phyloP scores from a whole-genome alignment of 2,113 vertebrate genomes.

The Diglossa brunneiventris region DNA sequence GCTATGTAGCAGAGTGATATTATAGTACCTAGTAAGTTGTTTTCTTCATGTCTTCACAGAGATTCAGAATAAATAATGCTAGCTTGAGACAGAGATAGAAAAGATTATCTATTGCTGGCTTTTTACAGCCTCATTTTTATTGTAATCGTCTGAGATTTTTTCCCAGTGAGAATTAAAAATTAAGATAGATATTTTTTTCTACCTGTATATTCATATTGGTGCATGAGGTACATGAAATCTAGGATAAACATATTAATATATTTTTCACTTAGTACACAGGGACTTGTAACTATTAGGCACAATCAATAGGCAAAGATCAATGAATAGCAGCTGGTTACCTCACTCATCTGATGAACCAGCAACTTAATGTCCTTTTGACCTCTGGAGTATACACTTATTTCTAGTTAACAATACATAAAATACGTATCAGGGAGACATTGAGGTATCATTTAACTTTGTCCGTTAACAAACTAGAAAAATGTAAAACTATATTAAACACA shows the following conservation, averaged over 20 bases:
- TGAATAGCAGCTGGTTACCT: background rate
- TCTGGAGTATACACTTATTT: background rate
- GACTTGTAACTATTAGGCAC: background rate
- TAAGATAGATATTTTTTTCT: background rate
- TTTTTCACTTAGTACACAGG: background rate
- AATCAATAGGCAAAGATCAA: background rate
- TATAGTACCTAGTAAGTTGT: background rate
- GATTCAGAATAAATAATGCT: background rate
- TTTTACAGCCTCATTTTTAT: background rate
- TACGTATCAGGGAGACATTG: background rate
- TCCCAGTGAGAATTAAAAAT: background rate
- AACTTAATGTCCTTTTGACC: background rate
- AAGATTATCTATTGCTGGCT: fast-evolving
- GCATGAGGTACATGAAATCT: background rate
- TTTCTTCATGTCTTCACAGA: background rate
- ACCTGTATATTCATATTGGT: background rate
- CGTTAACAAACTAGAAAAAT: background rate
- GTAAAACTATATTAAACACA: background rate
- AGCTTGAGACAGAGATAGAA: background rate
- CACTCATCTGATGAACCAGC: background rate
- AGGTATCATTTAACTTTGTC: background rate
- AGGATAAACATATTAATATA: background rate
- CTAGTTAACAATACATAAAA: background rate
- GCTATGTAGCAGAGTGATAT: background rate
- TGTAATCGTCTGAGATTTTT: background rate